A percentile compares a stretch with the other conserved stretches of the same genome.
Evolutionary conservation across 2,888 invertebrate species (phyloP).

Genomic region (Frankliniella intonsa): DNA sequence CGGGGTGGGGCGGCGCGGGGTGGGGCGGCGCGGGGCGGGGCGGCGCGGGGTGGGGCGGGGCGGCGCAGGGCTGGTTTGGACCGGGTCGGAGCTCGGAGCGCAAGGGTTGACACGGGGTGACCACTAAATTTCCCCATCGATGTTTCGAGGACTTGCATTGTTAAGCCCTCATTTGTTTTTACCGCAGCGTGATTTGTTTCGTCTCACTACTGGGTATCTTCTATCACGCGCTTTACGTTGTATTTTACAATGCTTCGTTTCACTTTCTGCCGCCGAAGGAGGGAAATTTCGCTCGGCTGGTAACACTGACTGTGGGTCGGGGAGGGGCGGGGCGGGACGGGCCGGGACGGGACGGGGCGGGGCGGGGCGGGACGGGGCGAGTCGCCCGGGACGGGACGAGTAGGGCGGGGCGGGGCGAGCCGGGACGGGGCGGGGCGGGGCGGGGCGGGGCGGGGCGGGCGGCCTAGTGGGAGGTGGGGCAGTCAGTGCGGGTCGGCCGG

Average conservation of each 20-base stretch:
- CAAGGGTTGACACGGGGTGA: background rate
- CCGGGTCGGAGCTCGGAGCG: background rate
- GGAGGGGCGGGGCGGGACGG: background rate
- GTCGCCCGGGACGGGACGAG: background rate
- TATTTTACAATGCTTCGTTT: no score
- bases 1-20: background rate
- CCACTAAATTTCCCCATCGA: background rate
- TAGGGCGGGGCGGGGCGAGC: background rate
- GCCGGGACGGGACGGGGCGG: background rate
- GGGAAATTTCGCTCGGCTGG: conserved; percentile 3
- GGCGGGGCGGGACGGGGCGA: background rate
- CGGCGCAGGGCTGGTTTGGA: background rate
- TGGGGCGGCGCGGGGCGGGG: background rate
- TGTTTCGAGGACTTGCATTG: no score
- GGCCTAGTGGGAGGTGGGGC: background rate
- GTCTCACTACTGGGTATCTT: no score
- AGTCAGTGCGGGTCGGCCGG: background rate
- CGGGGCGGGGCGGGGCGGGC: background rate
- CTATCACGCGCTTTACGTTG: no score
- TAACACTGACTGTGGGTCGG: background rate
- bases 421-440: background rate
- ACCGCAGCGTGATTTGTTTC: no score
- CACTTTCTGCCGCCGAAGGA: background rate
- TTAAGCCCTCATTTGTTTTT: no score
- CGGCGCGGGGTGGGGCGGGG: background rate